These are phyloP conservation scores for Pandemis heparana DNA, from an alignment of 2,888 invertebrate species.

Conservation along the genomic window DNA sequence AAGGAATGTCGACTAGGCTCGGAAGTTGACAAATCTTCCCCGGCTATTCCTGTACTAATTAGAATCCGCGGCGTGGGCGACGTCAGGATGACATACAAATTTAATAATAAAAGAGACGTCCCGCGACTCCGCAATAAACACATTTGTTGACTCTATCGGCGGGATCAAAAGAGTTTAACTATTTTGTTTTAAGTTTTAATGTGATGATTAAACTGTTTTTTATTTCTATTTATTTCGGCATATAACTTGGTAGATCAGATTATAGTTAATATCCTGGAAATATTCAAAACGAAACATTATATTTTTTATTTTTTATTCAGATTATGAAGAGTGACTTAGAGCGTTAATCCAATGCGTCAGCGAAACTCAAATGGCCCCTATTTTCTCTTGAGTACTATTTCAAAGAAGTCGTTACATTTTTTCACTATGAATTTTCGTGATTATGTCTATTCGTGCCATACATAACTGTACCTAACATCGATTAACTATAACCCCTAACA, in stretches of 20 bases:
- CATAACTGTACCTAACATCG: neutral
- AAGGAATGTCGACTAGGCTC: conserved; percentile 78
- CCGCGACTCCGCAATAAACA: conserved; percentile 59
- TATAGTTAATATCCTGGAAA: too few species aligned
- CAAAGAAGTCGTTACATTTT: too few species aligned
- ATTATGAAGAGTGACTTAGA: too few species aligned
- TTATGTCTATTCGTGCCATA: too few species aligned
- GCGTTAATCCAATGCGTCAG: too few species aligned
- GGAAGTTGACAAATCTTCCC: conserved; percentile 83
- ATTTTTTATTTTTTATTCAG: too few species aligned
- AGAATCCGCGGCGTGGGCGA: conserved; percentile 74
- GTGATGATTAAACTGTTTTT: neutral
- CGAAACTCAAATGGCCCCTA: too few species aligned
- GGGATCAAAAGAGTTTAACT: conserved; percentile 39
- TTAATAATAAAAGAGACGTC: conserved; percentile 55
- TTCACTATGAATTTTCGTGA: too few species aligned
- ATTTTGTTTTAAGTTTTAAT: conserved; percentile 4
- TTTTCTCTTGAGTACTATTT: too few species aligned
- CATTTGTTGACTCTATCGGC: conserved; percentile 58
- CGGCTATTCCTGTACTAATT: conserved; percentile 85
- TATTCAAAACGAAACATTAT: too few species aligned
- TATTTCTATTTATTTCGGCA: too few species aligned
- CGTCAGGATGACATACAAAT: conserved; percentile 67
- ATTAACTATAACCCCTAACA: neutral
- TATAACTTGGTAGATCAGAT: too few species aligned